These are phyloP conservation scores for Oscheius sp. DNA, from an alignment of 2,888 invertebrate species.

Conservation along the genomic window DNA sequence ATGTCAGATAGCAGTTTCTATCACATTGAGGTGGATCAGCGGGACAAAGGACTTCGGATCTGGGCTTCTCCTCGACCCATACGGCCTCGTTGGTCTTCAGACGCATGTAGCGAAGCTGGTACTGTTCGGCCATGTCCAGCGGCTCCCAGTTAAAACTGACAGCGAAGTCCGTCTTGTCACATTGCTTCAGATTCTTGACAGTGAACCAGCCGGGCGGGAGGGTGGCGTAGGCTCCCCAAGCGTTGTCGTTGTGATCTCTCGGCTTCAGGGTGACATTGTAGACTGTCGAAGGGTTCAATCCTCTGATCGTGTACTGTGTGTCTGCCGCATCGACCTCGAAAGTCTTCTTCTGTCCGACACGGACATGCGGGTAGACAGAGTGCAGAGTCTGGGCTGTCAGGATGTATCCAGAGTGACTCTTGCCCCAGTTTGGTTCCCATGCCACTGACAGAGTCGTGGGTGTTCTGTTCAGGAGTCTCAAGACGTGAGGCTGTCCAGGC, in stretches of 20 bases:
- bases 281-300: constrained; percentile 69
- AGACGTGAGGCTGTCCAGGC: constrained; percentile 69
- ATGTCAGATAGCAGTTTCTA: constrained; percentile 72
- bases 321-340: constrained; percentile 66
- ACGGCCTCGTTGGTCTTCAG: constrained; percentile 61
- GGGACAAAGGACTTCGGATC: constrained; percentile 57
- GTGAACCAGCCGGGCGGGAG: constrained; percentile 73
- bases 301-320: constrained; percentile 69
- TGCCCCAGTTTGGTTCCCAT: constrained; percentile 73
- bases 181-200: constrained; percentile 71
- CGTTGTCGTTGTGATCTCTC: constrained; percentile 65
- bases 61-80: constrained; percentile 67
- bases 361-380: constrained; percentile 66
- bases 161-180: constrained; percentile 71
- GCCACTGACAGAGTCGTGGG: constrained; percentile 72
- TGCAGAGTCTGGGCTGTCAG: constrained; percentile 67
- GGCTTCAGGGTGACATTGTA: constrained; percentile 72
- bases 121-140: constrained; percentile 67
- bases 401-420: constrained; percentile 67
- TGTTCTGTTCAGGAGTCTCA: constrained; percentile 70
- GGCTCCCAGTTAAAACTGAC: constrained; percentile 73
- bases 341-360: constrained; percentile 62
- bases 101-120: constrained; percentile 69
- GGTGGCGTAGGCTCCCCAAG: constrained; percentile 73
- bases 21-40: constrained; percentile 65